Base-by-base conservation (phyloP, 2,113 vertebrate genomes). In the Motacilla alba region DNA sequence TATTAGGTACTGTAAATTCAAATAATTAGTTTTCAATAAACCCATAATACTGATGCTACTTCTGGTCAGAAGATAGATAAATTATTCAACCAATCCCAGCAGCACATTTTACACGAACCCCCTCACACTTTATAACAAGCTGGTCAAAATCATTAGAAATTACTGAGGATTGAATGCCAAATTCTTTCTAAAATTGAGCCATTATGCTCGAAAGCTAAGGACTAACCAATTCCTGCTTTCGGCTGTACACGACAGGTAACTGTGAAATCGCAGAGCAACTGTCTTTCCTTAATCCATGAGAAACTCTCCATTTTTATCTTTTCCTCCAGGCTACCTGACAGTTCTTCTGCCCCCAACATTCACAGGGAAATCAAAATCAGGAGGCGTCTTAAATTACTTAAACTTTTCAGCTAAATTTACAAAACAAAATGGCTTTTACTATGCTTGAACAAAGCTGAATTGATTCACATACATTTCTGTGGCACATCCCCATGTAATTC, bases 341-440 rank as follows among this genome's bases (percentile, higher is more conserved):
- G 64, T 91, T 96, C 76, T 92, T 93, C 90, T 96, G 95, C 92
- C 92, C 95, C 95, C 92, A 92, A 46, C 72, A 95, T 93, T 96
- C 93, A 93, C 94, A 97, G 26, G 94, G 92, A 95, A 96, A 96
- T 88, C 73, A 60, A 86, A 94, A 95, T 50, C 59, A 92, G 75
- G 76, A 94, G 76, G 87, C 24, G 8, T 81, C 79, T 95, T 62
- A 62, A 82, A 92, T 49, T 70, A 82, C 84, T 93, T 76, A 35
- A 95, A 77, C 80, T 87, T 68, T 41, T 78, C 90, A 66, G 66
- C 70, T 64, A 68, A 92, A 95, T 96, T 94, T 96, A 96, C 94
- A 97, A 96, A 94, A 91, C 95, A 96, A 97, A 97, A 95, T 76
- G 74, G 58, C 55, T 89, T 89, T 96, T 82, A 82, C 69, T 82